A percentile compares a stretch with the other conserved stretches of the same genome.
phyloP scores from a whole-genome alignment of 64 coral and sea anemone species.

The Dendronephthya gigantea region DNA sequence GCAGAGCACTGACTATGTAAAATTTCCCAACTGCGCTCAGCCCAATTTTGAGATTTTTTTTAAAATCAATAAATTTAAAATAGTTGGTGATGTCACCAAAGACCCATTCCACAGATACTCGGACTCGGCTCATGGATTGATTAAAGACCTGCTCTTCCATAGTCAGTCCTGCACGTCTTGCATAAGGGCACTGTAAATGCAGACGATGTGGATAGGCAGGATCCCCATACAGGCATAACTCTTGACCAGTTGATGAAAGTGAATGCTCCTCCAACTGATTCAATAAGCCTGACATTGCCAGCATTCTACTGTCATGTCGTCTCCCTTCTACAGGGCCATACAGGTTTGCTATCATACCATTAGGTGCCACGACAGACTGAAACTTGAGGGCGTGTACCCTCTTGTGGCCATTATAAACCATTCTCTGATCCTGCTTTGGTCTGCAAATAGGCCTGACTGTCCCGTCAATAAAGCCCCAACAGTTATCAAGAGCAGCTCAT shows the following conservation, averaged over 20 bases:
- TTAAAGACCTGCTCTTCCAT: not conserved
- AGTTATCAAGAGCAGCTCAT: slow-evolving; percentile 12
- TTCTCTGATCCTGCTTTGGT: too few species aligned
- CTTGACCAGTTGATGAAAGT: not conserved
- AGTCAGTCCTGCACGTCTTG: not conserved
- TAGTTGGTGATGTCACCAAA: slow-evolving; percentile 3
- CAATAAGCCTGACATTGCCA: slow-evolving; percentile 6
- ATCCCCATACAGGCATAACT: not conserved
- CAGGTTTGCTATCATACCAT: slow-evolving; percentile 7
- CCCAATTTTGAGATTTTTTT: not conserved
- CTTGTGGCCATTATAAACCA: not conserved
- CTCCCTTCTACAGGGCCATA: slow-evolving; percentile 1
- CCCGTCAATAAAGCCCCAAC: not conserved
- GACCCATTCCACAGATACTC: slow-evolving; percentile 10
- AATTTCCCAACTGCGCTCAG: not conserved
- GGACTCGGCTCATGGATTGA: not conserved
- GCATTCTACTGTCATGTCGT: slow-evolving; percentile 4
- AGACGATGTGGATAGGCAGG: not conserved
- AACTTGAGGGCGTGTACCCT: not conserved
- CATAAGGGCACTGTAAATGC: not conserved
- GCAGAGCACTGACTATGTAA: not conserved
- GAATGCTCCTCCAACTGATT: slow-evolving; percentile 1
- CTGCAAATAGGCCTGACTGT: too few species aligned
- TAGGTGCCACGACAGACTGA: slow-evolving; percentile 6
- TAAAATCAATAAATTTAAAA: slow-evolving; percentile 9